Evolutionary conservation across 2,888 invertebrate genomes (phyloP).

Genomic region (Spodoptera littoralis): DNA sequence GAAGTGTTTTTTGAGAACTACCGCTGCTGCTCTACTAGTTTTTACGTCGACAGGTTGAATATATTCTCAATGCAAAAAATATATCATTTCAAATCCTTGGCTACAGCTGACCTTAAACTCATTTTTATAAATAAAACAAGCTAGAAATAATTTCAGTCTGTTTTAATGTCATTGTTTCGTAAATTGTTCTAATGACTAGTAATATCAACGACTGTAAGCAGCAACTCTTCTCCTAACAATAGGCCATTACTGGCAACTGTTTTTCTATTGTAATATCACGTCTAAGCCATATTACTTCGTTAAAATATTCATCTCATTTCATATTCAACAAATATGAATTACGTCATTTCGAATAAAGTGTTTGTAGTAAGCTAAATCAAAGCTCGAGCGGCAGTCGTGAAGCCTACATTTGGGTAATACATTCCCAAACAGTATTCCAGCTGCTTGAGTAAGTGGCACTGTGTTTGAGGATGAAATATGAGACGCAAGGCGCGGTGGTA

Average conservation of each 20-base stretch:
- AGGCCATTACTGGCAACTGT: constrained; percentile 47
- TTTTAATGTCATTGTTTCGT: constrained; percentile 24
- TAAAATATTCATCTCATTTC: constrained; percentile 54
- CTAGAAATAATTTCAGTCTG: constrained; percentile 4
- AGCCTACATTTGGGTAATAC: constrained; percentile 54
- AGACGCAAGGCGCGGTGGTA: constrained; percentile 49
- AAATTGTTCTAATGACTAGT: constrained; percentile 31
- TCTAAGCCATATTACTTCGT: constrained; percentile 43
- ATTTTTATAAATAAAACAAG: constrained; percentile 15
- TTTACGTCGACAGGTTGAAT: constrained; percentile 37
- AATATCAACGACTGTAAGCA: constrained; percentile 22
- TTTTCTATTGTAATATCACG: constrained; percentile 46
- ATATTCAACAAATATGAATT: constrained; percentile 53
- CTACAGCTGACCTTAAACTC: constrained; percentile 21
- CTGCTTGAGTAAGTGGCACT: constrained; percentile 50
- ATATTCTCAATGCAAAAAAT: constrained; percentile 15
- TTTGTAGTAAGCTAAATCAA: constrained; percentile 57
- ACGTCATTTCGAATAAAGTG: constrained; percentile 56
- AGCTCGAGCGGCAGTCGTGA: constrained; percentile 53
- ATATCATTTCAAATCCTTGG: constrained; percentile 10
- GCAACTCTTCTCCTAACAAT: constrained; percentile 42
- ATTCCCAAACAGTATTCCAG: constrained; percentile 54
- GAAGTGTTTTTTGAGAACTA: constrained; percentile 35
- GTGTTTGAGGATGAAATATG: constrained; percentile 49
- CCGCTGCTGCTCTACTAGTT: constrained; percentile 26